Evolutionary conservation across 2,113 vertebrate genomes (phyloP), one percentile per base, ranked within the genome.

Genomic region (Gymnogyps californianus): DNA sequence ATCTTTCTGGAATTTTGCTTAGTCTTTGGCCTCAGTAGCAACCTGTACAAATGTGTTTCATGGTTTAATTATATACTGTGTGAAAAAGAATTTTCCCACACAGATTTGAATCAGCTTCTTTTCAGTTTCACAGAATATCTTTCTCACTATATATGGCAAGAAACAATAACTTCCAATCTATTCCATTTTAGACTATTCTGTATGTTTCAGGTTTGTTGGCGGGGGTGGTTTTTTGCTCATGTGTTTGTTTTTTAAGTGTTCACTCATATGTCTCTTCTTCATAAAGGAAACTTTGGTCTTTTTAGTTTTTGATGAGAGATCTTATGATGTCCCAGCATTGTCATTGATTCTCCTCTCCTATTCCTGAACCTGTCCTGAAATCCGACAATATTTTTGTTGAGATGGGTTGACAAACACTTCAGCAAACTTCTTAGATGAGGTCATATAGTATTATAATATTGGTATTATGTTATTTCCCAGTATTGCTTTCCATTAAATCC

Each of bases 21-120:
- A 69, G 28, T 26, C 31, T 88, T 83, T 83, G 22, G 49, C 61
- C 40, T 80, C 66, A 76, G 7, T 19, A 87, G 25, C 36, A 76
- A 72, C 32, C 13, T 65, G 36, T 52, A 47, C 12, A 71, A 94
- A 67, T 24, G 16, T 7, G 2, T 54, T 89, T 67, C 2, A 2
- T 44, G 24, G 15, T 51, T 89, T 65, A 78, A 14, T 70, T 82
- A 76, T 19, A 42, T 2, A 59, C 21, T 36, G 31, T 18, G 25
- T 65, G 62, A 90, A 95, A 87, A 75, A 66, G 5, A 84, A 62
- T 49, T 96, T 89, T 71, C 49, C 64, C n/a, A 46, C 31, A 80
- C 25, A 58, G 28, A 15, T 92, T 51, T 72, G 34, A 92, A 80
- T 88, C 25, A 49, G 34, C 21, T 71, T 64, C 22, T 70, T 89